Evolutionary conservation across 37 sponge, comb jelly and placozoan genomes (phyloP), one percentile per base, ranked within the genome.

Genomic region (Theonella swinhoei): DNA sequence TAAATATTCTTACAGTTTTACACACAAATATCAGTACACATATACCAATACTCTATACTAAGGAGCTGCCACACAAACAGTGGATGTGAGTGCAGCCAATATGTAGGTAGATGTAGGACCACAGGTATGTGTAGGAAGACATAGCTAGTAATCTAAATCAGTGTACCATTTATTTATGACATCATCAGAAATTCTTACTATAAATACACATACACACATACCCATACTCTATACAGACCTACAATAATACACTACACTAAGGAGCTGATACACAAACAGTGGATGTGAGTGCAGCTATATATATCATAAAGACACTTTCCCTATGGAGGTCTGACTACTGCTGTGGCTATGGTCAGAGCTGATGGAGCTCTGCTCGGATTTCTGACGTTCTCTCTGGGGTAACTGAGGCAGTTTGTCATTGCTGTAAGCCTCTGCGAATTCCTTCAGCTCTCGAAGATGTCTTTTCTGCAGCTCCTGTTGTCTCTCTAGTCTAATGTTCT

Each of bases 391-490:
- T 39, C 36, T 37, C 72, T 71, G 36, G 1, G 36, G n/a, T 25
- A n/a, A 39, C n/a, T 29, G 5, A 1, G 80, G 66, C 39, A 87
- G 76, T 20, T 62, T 63, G 39, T 85, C 85, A 24, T 54, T 74
- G 61, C 72, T 77, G 33, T 69, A 80, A 0, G 68, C 58, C 61
- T 86, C 89, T 5, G 94, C 85, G 78, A 97, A 97, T 25, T 95
- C 93, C 26, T 77, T 75, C 83, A 90, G 40, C 64, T 97, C 98
- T 36, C 67, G 68, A 33, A 95, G 73, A 22, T 95, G 96, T 38
- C 73, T 83, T 70, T 88, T 88, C 73, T 87, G 91, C 23, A 97
- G 82, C 25, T 87, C 82, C 40, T 90, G 93, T 38, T 95, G 96
- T 28, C 89, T 59, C 32, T 96, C 95, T 37, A 97, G 79, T 25